These are phyloP conservation scores for Chanos chanos DNA, from an alignment of 2,797 vertebrate species.

Conservation along the genomic window DNA sequence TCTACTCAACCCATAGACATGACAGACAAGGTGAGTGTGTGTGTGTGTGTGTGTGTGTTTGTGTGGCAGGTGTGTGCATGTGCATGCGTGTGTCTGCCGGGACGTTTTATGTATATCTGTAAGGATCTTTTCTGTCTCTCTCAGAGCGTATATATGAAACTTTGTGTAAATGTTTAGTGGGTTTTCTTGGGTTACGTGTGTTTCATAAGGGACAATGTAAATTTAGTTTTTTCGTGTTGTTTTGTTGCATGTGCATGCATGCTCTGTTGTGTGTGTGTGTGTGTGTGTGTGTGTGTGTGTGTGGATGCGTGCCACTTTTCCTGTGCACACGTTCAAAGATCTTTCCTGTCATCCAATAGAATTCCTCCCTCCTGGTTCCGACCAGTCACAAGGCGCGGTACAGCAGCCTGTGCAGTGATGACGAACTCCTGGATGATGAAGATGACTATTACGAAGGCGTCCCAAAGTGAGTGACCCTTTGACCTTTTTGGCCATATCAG, in stretches of 20 bases:
- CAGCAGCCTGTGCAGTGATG: slow-evolving; percentile 70
- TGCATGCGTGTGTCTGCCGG: not conserved
- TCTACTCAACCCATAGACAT: slow-evolving; percentile 43
- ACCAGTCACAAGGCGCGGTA: slow-evolving; percentile 2
- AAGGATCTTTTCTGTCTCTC: no score
- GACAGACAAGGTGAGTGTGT: slow-evolving; percentile 51
- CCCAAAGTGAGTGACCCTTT: slow-evolving; percentile 10
- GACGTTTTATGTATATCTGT: no score
- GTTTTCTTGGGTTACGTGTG: no score
- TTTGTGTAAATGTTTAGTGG: no score
- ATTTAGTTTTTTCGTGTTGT: not conserved
- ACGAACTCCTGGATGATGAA: slow-evolving; percentile 65
- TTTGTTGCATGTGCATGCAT: not conserved
- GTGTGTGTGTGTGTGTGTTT: not conserved
- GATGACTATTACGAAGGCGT: slow-evolving; percentile 39
- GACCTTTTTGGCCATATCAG: not conserved
- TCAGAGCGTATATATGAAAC: no score
- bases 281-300: not conserved
- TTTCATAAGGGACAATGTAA: no score
- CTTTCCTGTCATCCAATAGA: slow-evolving; percentile 52
- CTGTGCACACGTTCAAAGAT: slow-evolving; percentile 31
- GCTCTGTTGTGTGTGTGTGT: not conserved
- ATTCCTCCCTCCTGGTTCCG: slow-evolving; percentile 56
- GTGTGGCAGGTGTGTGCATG: not conserved
- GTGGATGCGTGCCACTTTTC: not conserved